Evolutionary conservation across 1,140 invertebrate species (phyloP).

Genomic region (Leptinotarsa lineolata): DNA sequence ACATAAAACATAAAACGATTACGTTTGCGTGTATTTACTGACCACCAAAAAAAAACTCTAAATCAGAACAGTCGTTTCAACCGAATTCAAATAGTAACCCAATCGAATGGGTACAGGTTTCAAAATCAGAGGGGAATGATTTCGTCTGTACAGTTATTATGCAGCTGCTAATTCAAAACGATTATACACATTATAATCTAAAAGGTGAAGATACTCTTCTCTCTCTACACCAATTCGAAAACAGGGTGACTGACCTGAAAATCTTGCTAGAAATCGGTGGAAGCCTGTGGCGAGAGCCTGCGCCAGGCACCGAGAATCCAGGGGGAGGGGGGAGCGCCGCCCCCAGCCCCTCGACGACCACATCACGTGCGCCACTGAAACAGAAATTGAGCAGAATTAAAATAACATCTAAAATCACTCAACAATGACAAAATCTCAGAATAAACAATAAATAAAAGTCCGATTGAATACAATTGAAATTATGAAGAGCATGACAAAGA

Average conservation of each 20-base stretch:
- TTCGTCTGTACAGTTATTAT: neutral
- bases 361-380: slow-evolving; percentile 57
- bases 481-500: no score
- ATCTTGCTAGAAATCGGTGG: slow-evolving; percentile 56
- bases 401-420: no score
- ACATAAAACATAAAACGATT: no score
- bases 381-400: slow-evolving; percentile 26
- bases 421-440: no score
- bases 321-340: slow-evolving; percentile 46
- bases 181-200: neutral
- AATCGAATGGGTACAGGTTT: neutral
- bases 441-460: no score
- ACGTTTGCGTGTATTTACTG: no score
- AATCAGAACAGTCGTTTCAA: no score
- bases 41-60: no score
- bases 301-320: slow-evolving; percentile 51
- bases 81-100: neutral
- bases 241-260: slow-evolving; percentile 53
- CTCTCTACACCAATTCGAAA: neutral
- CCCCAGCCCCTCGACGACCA: slow-evolving; percentile 50
- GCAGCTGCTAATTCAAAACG: slow-evolving; percentile 5
- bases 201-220: slow-evolving; percentile 2
- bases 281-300: slow-evolving; percentile 53
- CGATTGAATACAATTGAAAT: no score
- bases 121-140: neutral